Evolutionary conservation across 2,888 invertebrate genomes (phyloP).

Genomic region (Acrobasis suavella): DNA sequence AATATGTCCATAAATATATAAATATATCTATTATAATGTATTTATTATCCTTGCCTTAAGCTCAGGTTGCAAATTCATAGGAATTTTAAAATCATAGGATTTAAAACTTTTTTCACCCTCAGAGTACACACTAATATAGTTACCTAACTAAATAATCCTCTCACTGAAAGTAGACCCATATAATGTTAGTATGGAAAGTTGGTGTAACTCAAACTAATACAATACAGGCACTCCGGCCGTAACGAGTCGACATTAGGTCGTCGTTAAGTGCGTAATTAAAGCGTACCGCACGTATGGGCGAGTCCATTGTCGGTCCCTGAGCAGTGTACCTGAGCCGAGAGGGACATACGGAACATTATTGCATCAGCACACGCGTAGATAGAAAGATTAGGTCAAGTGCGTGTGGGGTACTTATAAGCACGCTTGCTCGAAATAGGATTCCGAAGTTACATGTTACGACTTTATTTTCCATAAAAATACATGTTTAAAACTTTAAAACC

Average conservation of each 20-base stretch:
- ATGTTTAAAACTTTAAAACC: too few species aligned
- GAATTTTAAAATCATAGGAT: too few species aligned
- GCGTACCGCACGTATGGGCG: constrained; percentile 48
- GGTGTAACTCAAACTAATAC: constrained; percentile 32
- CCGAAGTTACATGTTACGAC: too few species aligned
- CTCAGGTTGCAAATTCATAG: too few species aligned
- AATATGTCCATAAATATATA: too few species aligned
- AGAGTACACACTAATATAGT: background rate
- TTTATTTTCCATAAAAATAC: too few species aligned
- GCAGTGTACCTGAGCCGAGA: constrained; percentile 31
- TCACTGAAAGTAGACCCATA: background rate
- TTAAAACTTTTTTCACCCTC: too few species aligned
- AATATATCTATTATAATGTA: too few species aligned
- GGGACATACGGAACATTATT: background rate
- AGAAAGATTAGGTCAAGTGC: too few species aligned
- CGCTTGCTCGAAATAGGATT: too few species aligned
- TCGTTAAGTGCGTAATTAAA: constrained; percentile 63
- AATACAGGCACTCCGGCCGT: constrained; percentile 38
- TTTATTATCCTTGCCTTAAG: too few species aligned
- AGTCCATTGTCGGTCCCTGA: constrained; percentile 43
- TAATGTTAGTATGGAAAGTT: constrained; percentile 30
- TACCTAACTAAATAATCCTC: background rate
- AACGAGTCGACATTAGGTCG: constrained; percentile 46
- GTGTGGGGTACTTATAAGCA: too few species aligned
- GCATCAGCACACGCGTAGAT: background rate